These are phyloP conservation scores for Tetragonisca angustula DNA, from an alignment of 2,888 invertebrate species.

Conservation along the genomic window DNA sequence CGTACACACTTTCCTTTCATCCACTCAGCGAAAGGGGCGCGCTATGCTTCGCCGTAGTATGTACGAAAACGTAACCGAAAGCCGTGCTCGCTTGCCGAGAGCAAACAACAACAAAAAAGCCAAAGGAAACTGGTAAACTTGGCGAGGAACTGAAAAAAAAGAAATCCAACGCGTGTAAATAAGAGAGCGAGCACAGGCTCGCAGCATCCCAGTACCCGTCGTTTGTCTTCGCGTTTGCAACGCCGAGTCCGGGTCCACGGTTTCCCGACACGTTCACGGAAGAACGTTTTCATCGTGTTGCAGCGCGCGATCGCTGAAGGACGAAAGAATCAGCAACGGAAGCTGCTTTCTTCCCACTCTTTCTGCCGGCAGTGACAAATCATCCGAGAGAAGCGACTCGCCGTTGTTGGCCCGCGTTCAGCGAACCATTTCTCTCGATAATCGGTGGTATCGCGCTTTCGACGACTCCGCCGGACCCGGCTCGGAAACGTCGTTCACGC, in stretches of 20 bases:
- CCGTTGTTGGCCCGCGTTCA: slow-evolving; percentile 55
- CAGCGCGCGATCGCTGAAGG: not conserved
- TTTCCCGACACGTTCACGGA: slow-evolving; percentile 35
- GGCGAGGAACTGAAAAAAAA: not conserved
- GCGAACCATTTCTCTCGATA: slow-evolving; percentile 68
- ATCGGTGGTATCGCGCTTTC: slow-evolving; percentile 51
- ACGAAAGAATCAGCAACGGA: not conserved
- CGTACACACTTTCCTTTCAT: not conserved
- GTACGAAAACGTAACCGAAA: not conserved
- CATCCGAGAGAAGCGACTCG: slow-evolving; percentile 47
- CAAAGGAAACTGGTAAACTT: not conserved
- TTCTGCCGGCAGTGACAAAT: slow-evolving; percentile 49
- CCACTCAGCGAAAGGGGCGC: not conserved
- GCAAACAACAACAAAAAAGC: not conserved
- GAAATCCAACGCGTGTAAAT: slow-evolving; percentile 23
- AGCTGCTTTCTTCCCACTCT: not conserved
- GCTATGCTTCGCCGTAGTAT: too few relatives aligned
- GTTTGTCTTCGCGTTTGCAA: slow-evolving; percentile 38
- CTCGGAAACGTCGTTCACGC: slow-evolving; percentile 26
- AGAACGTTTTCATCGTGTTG: slow-evolving; percentile 41
- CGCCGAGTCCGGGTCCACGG: slow-evolving; percentile 3
- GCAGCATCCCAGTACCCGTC: slow-evolving; percentile 6
- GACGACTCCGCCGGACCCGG: slow-evolving; percentile 68
- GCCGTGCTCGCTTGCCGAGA: not conserved
- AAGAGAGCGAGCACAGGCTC: slow-evolving; percentile 18